Evolutionary conservation across 2,113 vertebrate genomes (phyloP).

Genomic region (Paramormyrops kingsleyae): DNA sequence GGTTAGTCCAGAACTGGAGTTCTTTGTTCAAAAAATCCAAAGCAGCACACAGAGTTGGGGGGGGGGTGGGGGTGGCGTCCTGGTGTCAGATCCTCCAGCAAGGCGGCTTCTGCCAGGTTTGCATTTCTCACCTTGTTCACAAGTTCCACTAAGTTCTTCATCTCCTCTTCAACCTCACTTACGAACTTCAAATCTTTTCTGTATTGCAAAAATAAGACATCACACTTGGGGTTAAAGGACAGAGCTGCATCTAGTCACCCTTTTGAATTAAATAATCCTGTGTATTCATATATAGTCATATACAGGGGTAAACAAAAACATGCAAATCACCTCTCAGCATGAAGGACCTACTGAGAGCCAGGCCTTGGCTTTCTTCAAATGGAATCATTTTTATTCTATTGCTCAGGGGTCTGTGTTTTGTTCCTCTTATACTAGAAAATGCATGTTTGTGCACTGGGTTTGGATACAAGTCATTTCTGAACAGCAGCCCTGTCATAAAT

Average conservation of each 20-base stretch:
- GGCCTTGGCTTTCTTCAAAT: no score
- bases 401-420: neutral
- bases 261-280: neutral
- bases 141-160: conserved; percentile 83
- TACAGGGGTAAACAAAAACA: neutral
- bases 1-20: neutral
- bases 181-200: conserved; percentile 95
- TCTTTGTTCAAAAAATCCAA: neutral
- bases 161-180: conserved; percentile 85
- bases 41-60: neutral
- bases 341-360: no score
- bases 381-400: no score
- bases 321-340: neutral
- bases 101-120: neutral
- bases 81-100: neutral
- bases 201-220: conserved; percentile 39
- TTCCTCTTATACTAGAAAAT: neutral
- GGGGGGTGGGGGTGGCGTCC: neutral
- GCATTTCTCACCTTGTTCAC: conserved; percentile 78
- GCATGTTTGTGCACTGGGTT: neutral
- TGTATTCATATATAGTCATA: neutral
- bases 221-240: neutral
- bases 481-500: neutral
- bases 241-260: neutral
- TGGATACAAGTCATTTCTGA: neutral